These are phyloP conservation scores for Mimas tiliae DNA, from an alignment of 2,888 invertebrate genomes.

Conservation along the genomic window DNA sequence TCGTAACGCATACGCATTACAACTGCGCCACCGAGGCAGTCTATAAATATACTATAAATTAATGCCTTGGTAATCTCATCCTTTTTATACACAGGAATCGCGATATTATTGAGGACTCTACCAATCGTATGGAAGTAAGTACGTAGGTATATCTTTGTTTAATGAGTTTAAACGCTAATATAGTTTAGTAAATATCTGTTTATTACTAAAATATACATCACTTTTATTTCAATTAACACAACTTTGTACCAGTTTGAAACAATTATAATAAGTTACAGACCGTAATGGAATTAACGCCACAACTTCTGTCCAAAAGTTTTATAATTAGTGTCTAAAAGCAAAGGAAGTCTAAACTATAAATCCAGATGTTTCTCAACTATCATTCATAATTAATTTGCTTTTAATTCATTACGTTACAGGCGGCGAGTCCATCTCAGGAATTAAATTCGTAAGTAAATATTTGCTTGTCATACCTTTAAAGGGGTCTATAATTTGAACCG, in stretches of 20 bases:
- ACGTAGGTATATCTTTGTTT: too few species aligned
- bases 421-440: background rate
- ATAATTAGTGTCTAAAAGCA: background rate
- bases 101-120: too few species aligned
- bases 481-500: too few species aligned
- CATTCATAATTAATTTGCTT: constrained; percentile 15
- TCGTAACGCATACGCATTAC: too few species aligned
- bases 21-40: too few species aligned
- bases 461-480: too few species aligned
- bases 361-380: background rate
- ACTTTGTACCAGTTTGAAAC: background rate
- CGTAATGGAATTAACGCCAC: background rate
- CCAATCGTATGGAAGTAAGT: too few species aligned
- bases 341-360: background rate
- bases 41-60: too few species aligned
- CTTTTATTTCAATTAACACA: background rate
- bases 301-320: background rate
- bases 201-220: background rate
- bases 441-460: constrained; percentile 1
- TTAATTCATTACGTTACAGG: background rate
- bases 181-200: background rate
- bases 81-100: too few species aligned
- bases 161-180: too few species aligned
- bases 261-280: constrained; percentile 1
- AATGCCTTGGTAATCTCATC: too few species aligned